phyloP scores from a whole-genome alignment of 2,113 vertebrate genomes.

The Saiga tatarica region DNA sequence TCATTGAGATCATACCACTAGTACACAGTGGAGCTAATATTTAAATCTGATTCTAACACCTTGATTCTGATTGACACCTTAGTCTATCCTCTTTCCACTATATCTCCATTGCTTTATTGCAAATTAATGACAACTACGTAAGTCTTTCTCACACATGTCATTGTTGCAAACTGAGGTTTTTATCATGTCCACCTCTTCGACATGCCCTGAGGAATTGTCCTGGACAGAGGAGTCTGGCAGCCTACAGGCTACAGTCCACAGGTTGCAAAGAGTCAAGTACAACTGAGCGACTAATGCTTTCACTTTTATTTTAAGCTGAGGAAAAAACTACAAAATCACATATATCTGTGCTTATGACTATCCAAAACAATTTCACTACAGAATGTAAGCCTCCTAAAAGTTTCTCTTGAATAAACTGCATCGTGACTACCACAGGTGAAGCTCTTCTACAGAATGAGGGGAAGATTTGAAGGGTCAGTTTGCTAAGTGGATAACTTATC shows the following conservation, averaged over 20 bases:
- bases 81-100: background rate
- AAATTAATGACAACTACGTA: background rate
- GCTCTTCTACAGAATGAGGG: background rate
- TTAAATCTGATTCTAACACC: background rate
- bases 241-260: background rate
- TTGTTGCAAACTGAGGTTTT: background rate
- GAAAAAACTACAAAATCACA: background rate
- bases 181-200: background rate
- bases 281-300: fast-evolving
- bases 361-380: background rate
- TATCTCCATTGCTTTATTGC: background rate
- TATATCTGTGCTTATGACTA: background rate
- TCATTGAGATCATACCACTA: background rate
- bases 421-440: background rate
- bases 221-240: background rate
- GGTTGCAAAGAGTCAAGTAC: background rate
- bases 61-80: background rate
- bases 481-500: background rate
- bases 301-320: background rate
- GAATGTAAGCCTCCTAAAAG: background rate
- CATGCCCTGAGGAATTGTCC: background rate
- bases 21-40: background rate
- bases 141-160: background rate
- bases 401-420: background rate
- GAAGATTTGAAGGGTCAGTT: background rate